Conservation (phyloP, 2,113 vertebrate genomes). For the Trogon melanurus region DNA sequence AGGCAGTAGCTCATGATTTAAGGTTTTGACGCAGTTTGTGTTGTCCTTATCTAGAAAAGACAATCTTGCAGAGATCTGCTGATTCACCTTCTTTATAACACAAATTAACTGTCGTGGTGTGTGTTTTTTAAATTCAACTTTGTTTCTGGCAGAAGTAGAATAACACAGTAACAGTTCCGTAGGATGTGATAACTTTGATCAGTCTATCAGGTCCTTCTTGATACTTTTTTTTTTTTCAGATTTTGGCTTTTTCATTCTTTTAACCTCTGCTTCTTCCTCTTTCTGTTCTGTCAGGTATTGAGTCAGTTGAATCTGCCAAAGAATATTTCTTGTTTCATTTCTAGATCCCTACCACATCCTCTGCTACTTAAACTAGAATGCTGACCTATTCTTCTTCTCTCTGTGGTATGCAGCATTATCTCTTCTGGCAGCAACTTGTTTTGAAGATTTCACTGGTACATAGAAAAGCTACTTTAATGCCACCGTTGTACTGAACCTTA, state of each 20-base stretch:
- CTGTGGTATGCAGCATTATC: not conserved
- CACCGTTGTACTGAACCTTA: not conserved
- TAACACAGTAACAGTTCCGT: not conserved
- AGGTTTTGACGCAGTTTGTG: not conserved
- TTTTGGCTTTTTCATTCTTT: not conserved
- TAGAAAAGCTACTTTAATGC: not conserved
- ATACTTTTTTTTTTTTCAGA: not conserved
- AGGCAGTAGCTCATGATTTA: not conserved
- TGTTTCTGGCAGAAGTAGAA: not conserved
- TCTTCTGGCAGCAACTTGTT: not conserved
- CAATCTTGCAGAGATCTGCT: not conserved
- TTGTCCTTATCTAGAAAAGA: not conserved
- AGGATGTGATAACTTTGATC: not conserved
- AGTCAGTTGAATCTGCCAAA: not conserved
- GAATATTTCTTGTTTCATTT: not conserved
- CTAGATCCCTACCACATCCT: conserved; percentile 5
- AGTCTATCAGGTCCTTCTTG: not conserved
- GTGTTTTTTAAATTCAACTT: not conserved
- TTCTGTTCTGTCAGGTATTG: not conserved
- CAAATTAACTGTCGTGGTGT: not conserved
- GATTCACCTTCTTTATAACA: not conserved
- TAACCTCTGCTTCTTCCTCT: not conserved
- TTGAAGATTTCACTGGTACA: not conserved
- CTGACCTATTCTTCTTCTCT: not conserved
- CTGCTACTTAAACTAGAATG: not conserved